Evolutionary conservation across 2,888 invertebrate genomes (phyloP), one percentile per base, ranked within the genome.

Genomic region (Xanthia icteritia): DNA sequence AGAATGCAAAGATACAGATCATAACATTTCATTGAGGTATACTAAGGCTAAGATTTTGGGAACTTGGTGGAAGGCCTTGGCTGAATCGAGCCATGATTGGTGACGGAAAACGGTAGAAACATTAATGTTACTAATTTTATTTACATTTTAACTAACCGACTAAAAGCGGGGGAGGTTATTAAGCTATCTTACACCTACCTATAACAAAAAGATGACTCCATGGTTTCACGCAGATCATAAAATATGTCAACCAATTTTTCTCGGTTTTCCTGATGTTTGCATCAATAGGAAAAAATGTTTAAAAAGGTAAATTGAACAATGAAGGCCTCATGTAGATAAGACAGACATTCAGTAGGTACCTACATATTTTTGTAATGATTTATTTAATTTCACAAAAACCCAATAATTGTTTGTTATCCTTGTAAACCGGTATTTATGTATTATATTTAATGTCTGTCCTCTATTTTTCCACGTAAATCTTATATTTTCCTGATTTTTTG

Each of bases 331-430:
- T 8, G 45, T n/a, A 58, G 48, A 81, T 63, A 56, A 61, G n/a
- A 79, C 79, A 68, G 17, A 36, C 5, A 48, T 51, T 15, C 54
- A 66, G 15, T 60, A 60, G 27, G 48, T 6, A 42, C 13, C 71
- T 48, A 31, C n/a, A n/a, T n/a, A 45, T 48, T 73, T 42, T 9
- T 73, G 60, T 36, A 11, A 61, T 39, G 17, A 69, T 69, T 54
- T 69, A 64, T 82, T 68, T 48, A 4, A 58, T 51, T 76, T 82
- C 9, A 66, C 60, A 54, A 65, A 73, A 78, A 68, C 72, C 83
- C 72, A 83, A 48, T 72, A 27, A 42, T 9, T n/a, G 8, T 70
- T 27, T 63, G 63, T 60, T 81, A 60, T 83, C 78, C 83, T 69
- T 70, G 36, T 69, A 31, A 36, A 69, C 23, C 42, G 58, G 56